Evolutionary conservation across 2,113 vertebrate genomes (phyloP), one percentile per base, ranked within the genome.

Genomic region (Syrmaticus mikado): DNA sequence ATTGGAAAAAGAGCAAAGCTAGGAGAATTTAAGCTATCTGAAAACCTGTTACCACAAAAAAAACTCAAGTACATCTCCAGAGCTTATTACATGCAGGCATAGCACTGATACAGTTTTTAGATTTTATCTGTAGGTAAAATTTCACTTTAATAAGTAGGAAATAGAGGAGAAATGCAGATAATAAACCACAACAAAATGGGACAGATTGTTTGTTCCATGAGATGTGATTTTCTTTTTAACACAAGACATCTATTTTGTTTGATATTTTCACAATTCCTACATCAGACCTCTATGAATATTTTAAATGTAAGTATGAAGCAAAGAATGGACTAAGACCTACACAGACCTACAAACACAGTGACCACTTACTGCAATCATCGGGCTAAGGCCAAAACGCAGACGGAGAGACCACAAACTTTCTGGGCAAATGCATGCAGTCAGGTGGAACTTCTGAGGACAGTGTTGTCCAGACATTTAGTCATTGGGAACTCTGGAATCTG

Each of bases 191-290:
- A 62, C 3, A 81, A 81, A 87, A 83, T 10, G 3, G 1, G 2
- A 15, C n/a, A 61, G 58, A 36, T 36, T 36, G 1, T 38, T 76
- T 58, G 5, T 64, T 80, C 3, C 2, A 48, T n/a, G 65, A 6
- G 6, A 10, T 80, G 19, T 8, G 60, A 55, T 48, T 60, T 40
- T 20, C 32, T 61, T 77, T 55, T 57, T 57, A 50, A 43, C 11
- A 32, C 2, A 1, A 43, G 13, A 32, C 2, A 1, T n/a, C 9
- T 7, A 16, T 5, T 24, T 2, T 25, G 13, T 32, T 66, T 40
- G 10, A 1, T 71, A 55, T 71, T 84, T 86, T 38, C 65, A 66
- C 8, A 8, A 7, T 67, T 85, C 10, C 13, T 46, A 50, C 10
- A 74, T 24, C 5, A 28, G 4, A 5, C 28, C 6, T 34, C 52